These are phyloP conservation scores for Porites australiensis DNA, from an alignment of 64 coral and sea anemone species.

Conservation along the genomic window DNA sequence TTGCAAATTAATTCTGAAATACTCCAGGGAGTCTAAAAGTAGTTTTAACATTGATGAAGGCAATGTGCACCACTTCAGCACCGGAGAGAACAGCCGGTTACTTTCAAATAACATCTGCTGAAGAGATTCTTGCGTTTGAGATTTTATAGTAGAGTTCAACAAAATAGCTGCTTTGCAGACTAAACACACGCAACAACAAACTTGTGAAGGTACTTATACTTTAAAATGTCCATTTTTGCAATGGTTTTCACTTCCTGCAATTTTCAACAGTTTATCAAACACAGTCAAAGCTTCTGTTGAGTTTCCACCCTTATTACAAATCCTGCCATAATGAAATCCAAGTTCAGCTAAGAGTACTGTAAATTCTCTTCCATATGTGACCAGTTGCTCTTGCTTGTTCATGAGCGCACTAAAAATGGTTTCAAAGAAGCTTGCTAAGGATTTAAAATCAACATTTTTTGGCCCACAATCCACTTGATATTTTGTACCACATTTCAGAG, in stretches of 20 bases:
- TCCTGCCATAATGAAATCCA: no score
- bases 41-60: no score
- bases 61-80: neutral
- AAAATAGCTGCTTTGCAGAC: neutral
- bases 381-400: neutral
- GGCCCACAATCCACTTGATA: constrained; percentile 54
- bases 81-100: neutral
- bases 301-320: no score
- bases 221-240: constrained; percentile 27
- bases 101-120: no score
- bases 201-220: neutral
- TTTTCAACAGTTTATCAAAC: constrained; percentile 49
- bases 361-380: no score
- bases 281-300: constrained; percentile 20
- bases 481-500: constrained; percentile 54
- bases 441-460: constrained; percentile 27
- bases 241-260: neutral
- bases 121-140: neutral
- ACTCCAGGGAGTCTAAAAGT: no score
- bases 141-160: no score
- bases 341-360: constrained; percentile 38
- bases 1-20: no score
- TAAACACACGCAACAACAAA: constrained; percentile 41
- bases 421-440: constrained; percentile 20
- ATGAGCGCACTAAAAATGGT: neutral